These are phyloP conservation scores for Drosophila mauritiana DNA, from an alignment of 1,140 invertebrate species.

Conservation along the genomic window DNA sequence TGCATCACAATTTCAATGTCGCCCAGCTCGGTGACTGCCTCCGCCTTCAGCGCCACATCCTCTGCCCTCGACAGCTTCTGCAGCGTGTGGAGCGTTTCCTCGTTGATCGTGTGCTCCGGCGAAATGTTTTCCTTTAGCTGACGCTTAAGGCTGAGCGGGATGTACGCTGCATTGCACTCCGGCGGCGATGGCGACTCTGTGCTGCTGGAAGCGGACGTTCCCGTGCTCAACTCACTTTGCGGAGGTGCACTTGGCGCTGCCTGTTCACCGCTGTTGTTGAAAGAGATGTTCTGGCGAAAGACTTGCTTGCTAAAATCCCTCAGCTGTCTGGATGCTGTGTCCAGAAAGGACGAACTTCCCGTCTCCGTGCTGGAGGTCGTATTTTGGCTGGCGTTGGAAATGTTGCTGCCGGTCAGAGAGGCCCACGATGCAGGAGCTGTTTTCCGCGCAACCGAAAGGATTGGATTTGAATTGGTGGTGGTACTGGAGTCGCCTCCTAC, in stretches of 20 bases:
- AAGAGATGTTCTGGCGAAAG: conserved; percentile 79
- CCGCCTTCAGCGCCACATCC: conserved; percentile 44
- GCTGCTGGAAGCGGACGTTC: conserved; percentile 38
- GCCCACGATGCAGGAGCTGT: conserved; percentile 41
- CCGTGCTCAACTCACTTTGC: conserved; percentile 25
- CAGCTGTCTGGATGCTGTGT: conserved; percentile 76
- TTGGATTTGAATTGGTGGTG: conserved; percentile 5
- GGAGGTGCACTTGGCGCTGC: conserved; percentile 4
- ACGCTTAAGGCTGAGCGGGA: conserved; percentile 73
- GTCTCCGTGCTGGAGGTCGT: conserved; percentile 4
- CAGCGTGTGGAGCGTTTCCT: conserved; percentile 75
- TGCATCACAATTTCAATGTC: conserved; percentile 77
- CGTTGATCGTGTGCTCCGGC: conserved; percentile 82
- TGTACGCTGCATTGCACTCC: conserved; percentile 56
- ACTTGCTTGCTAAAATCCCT: conserved; percentile 79
- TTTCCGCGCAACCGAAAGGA: conserved; percentile 38
- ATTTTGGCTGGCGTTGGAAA: conserved; percentile 40
- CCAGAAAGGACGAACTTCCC: conserved; percentile 65
- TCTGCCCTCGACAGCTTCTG: conserved; percentile 61
- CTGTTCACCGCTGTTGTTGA: conserved; percentile 62
- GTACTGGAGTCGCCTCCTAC: conserved; percentile 22
- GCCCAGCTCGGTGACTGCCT: conserved; percentile 49
- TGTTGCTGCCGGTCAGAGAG: conserved; percentile 33
- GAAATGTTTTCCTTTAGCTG: conserved; percentile 84
- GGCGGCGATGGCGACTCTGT: conserved; percentile 45